Evolutionary conservation across 2,888 invertebrate species (phyloP), one percentile per base, ranked within the genome.

Genomic region (Chalcis sispes): DNA sequence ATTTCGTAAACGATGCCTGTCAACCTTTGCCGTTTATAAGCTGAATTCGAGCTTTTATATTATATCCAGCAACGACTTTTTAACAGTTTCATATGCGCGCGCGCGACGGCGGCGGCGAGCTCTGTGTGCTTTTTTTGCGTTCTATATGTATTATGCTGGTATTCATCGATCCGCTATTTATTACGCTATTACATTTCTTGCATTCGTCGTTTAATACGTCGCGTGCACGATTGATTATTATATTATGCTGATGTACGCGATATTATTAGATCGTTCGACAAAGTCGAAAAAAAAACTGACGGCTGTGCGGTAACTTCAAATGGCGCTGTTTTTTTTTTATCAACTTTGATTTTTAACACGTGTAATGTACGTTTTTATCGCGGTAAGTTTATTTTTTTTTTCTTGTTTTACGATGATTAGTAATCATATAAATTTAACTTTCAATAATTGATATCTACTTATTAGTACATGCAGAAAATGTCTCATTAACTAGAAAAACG

Each of bases 161-260:
- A 40, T 59, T 72, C 50, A 72, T 72, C 72, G 56, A 72, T 72
- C 36, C 5, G 66, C 58, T 42, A 61, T 73, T 73, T 66, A 67
- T 73, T 73, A 54, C 46, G 40, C 64, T 32, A 46, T 71, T 71
- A 59, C 69, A 23, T 46, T 69, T 59, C 58, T 59, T 59, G 69
- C 69, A 48, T 56, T 58, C 67, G 58, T 67, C 67, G 58, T 59
- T 61, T 70, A 20, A 32, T 27, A 40, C 23, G 61, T 27, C 42
- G n/a, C 23, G 48, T 4, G 13, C 0, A 58, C 40, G 70, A 70
- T 70, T 52, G 59, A 70, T 70, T 25, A 52, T 50, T 70, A 61
- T 61, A 58, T 70, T 70, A 70, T 70, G n/a, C n/a, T n/a, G n/a
- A 52, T 27, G 29, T n/a, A 25, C 25, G 25, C 58, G n/a, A 46